Base-by-base conservation (phyloP, 2,888 invertebrate genomes). In the Axea sp. region DNA sequence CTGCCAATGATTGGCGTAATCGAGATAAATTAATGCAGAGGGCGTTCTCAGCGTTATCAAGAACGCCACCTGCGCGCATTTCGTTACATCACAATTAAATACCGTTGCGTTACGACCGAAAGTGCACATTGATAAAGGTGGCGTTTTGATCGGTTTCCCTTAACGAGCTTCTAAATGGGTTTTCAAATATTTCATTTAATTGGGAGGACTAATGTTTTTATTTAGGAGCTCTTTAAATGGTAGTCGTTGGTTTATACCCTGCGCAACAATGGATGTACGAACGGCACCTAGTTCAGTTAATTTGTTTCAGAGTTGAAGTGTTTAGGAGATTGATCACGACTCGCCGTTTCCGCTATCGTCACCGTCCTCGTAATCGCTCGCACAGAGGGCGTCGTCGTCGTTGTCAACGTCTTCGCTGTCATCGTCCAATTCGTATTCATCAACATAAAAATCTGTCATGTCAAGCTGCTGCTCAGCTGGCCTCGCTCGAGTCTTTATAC, bases 391-490 rank as follows among this genome's bases (percentile, higher is more conserved):
- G 78, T 92, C 90, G 82, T 92, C 91, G 73, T 88, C 87, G 78
- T 90, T 90, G 76, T 91, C 90, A 76, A 91, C 91, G 78, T 91
- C 90, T 73, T 88, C 87, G 77, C 90, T 90, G 76, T 91, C 90
- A 77, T 91, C 91, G 80, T 91, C 90, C 76, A 96, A 91, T 86
- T 96, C 96, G 87, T 97, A 97, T 86, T 97, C 97, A 87, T 96
- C 96, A 84, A 97, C 96, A 89, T 97, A 97, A 89, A 97, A 97
- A 88, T 98, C 98, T 78, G 96, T 95, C 92, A 96, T 95, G 88
- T 98, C 98, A 79, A 94, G 89, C 88, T 92, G 90, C 77, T 95
- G 94, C 82, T 95, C 94, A 80, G 93, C 92, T 6, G 95, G 94
- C 89, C 96, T 95, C 78, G 96, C 94, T 88, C 94, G 93, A 37